Evolutionary conservation across 2,888 invertebrate species (phyloP), one percentile per base, ranked within the genome.

Genomic region (Sylvicola fuscatus): DNA sequence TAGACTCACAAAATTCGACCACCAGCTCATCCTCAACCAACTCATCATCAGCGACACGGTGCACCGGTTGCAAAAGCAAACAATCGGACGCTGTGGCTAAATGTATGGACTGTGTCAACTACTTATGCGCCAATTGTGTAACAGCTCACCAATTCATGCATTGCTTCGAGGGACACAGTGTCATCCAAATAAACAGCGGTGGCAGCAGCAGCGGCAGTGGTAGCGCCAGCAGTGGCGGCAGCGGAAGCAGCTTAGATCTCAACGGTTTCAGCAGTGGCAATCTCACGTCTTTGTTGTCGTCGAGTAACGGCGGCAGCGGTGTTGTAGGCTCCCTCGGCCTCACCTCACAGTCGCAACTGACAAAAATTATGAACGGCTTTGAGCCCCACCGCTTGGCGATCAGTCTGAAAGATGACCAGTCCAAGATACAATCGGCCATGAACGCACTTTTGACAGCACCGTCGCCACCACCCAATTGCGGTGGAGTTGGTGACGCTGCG

Each of bases 81-180:
- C 86, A 90, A 58, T 77, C 84, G 14, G 82, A 81, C 72, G 93
- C 93, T 33, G 86, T 92, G 38, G 92, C 92, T 41, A 82, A 87
- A 55, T 95, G 93, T 61, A 81, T 87, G 51, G 93, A 95, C 60
- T 98, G 97, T 62, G 83, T 84, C 51, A 90, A 90, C 56, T 87
- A 83, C 56, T 72, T 98, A 47, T 97, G 97, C 64, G 78, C 84
- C 39, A 90, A 92, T 59, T 97, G 97, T 71, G 89, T 90, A 50
- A 92, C 92, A 77, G 95, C 95, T 42, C 97, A 97, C 62, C 89
- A 93, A 63, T 92, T 86, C 59, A 95, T 97, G 93, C 92, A 93
- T 60, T 95, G 93, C 59, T 97, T 97, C 60, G 90, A 92, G 58
- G 92, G 90, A 42, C 93, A 95, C 61, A 76, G 89, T 39, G 89